A percentile compares a stretch with the other conserved stretches of the same genome.
Conservation (phyloP, 2,797 vertebrate genomes). For the Tapirus indicus region DNA sequence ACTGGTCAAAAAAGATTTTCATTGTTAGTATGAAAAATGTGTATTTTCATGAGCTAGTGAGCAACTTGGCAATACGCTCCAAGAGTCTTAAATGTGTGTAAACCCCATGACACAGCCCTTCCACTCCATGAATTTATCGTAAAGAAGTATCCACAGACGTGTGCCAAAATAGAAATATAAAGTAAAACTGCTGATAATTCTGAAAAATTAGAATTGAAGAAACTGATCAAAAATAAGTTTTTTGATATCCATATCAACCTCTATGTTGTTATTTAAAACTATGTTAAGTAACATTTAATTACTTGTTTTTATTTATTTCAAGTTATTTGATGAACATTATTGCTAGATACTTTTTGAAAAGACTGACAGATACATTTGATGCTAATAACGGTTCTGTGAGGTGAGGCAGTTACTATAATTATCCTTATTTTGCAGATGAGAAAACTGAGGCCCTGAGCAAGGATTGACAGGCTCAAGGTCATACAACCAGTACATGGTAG, state of each 20-base stretch:
- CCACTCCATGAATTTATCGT: neutral
- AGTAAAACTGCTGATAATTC: neutral
- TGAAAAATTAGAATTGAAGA: conserved; percentile 31
- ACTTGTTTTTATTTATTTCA: conserved; percentile 21
- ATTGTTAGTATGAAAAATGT: neutral
- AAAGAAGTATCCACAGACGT: neutral
- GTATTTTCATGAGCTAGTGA: neutral
- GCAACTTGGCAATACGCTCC: neutral
- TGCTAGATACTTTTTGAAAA: neutral
- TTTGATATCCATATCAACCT: neutral
- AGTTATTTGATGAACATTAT: neutral
- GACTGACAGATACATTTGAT: neutral
- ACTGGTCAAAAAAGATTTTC: neutral
- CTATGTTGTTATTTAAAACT: neutral
- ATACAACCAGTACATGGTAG: neutral
- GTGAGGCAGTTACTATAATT: neutral
- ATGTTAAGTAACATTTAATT: neutral
- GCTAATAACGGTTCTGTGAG: neutral
- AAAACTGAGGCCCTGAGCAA: neutral
- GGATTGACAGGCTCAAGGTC: neutral
- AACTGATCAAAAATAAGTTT: neutral
- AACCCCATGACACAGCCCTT: neutral
- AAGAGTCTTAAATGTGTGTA: neutral
- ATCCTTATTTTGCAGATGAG: neutral
- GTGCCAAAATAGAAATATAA: neutral